Evolutionary conservation across 2,113 vertebrate species (phyloP).

Genomic region (Zosterops borbonicus): DNA sequence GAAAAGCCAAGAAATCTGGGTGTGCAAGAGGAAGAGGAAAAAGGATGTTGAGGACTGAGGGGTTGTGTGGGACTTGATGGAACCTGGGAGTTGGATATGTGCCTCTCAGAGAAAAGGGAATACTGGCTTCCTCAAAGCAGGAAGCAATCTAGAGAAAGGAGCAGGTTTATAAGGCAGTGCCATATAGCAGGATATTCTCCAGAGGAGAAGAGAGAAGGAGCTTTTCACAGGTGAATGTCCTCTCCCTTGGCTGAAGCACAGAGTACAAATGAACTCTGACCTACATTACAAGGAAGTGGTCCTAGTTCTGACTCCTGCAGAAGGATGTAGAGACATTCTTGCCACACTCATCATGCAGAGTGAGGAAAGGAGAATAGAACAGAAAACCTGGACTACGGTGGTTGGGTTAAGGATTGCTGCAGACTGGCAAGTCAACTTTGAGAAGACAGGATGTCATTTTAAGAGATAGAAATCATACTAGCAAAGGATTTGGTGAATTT

Average conservation of each 20-base stretch:
- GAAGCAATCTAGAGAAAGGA: background rate
- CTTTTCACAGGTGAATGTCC: background rate
- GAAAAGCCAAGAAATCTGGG: background rate
- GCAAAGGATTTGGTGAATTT: background rate
- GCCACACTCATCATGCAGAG: background rate
- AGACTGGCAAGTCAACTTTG: background rate
- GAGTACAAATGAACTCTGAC: background rate
- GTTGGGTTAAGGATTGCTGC: background rate
- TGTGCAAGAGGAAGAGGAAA: background rate
- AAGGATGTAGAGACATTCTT: background rate
- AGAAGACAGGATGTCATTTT: background rate
- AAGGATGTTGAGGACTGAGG: background rate
- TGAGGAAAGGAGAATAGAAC: background rate
- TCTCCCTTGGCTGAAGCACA: background rate
- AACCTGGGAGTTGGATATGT: background rate
- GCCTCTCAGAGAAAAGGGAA: background rate
- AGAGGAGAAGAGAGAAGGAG: background rate
- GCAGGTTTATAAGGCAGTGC: background rate
- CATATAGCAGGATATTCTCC: background rate
- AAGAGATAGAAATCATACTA: background rate
- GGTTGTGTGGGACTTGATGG: background rate
- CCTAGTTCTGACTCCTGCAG: background rate
- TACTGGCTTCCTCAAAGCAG: background rate
- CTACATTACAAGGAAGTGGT: background rate
- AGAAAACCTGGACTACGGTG: background rate